Base-by-base conservation (phyloP, 2,888 invertebrate genomes). In the Odontothrips loti region DNA sequence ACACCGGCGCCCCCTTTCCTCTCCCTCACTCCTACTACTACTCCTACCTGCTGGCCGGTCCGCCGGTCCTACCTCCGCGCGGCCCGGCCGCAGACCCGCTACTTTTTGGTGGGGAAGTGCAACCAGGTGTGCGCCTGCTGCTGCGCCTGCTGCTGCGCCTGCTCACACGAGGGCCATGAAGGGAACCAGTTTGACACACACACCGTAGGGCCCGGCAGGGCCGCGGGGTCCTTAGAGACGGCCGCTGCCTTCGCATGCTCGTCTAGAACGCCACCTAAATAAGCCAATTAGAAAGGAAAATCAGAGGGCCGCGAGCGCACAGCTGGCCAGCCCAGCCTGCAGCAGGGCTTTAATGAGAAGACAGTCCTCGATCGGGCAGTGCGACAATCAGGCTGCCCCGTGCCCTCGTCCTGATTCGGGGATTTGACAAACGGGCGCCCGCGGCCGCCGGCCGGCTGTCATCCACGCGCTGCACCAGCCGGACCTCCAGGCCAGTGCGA, bases 271-370 rank as follows among this genome's bases (percentile, higher is more conserved):
- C 68, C 68, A 27, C 68, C 68, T 75, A 75, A 75, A 75, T 75
- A 23, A 75, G 68, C 68, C 68, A 75, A 75, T 75, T 75, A 75
- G 68, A 75, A 75, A 75, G 23, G 68, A 75, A 17, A n/a, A 17
- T 58, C 58, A 58, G 58, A 8, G 11, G 34, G 34, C 34, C 34
- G 34, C 17, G 17, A 0, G 58, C 15, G 58, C 58, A 6, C 58
- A 2, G 58, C 58, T 0, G 0, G 34, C 15, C 58, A 58, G 58
- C 17, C 51, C 2, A 17, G 20, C 58, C 10, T 20, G 51, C 9
- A 48, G 20, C 51, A 10, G 15, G 51, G 15, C 51, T 43, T 43
- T 43, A 43, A 43, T 43, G 51, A 51, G 51, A 6, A 58, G 58
- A 8, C 51, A 51, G 17, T 48, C 48, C 48, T 17, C 9, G 51